Evolutionary conservation across 2,888 invertebrate genomes (phyloP).

Genomic region (Poecilobothrus nobilitatus): DNA sequence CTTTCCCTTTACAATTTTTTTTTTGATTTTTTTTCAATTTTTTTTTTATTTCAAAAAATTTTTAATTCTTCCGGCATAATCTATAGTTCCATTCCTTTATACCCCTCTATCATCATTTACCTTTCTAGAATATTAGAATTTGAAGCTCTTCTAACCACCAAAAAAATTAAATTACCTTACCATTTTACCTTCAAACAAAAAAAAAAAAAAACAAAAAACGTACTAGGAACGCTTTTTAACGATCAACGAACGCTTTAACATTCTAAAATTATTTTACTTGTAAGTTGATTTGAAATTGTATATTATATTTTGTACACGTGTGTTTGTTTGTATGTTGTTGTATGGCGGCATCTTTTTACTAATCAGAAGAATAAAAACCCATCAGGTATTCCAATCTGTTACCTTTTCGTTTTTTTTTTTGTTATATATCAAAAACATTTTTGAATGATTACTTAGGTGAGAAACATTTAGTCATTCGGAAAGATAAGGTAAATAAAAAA

Average conservation of each 20-base stretch:
- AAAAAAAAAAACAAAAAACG: not conserved
- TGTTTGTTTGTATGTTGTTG: not conserved
- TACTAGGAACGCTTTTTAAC: no score
- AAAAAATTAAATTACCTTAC: no score
- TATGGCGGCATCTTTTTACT: not conserved
- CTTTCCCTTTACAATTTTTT: not conserved
- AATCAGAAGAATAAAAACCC: not conserved
- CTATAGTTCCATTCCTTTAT: not conserved
- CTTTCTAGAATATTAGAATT: no score
- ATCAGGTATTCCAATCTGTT: conserved; percentile 3
- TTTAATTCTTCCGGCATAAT: conserved; percentile 6
- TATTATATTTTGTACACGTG: no score
- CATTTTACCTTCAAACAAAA: not conserved
- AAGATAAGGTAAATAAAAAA: not conserved
- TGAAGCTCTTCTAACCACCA: no score
- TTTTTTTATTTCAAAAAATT: not conserved
- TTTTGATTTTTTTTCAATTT: no score
- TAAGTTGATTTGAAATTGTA: not conserved
- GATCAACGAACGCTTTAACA: no score
- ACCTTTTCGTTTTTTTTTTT: not conserved
- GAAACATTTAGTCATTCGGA: conserved; percentile 11
- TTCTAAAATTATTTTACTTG: not conserved
- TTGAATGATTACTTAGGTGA: conserved; percentile 8
- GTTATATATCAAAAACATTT: not conserved
- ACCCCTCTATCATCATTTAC: no score